Evolutionary conservation across 2,888 invertebrate genomes (phyloP), one percentile per base, ranked within the genome.

Genomic region (Euphydryas editha): DNA sequence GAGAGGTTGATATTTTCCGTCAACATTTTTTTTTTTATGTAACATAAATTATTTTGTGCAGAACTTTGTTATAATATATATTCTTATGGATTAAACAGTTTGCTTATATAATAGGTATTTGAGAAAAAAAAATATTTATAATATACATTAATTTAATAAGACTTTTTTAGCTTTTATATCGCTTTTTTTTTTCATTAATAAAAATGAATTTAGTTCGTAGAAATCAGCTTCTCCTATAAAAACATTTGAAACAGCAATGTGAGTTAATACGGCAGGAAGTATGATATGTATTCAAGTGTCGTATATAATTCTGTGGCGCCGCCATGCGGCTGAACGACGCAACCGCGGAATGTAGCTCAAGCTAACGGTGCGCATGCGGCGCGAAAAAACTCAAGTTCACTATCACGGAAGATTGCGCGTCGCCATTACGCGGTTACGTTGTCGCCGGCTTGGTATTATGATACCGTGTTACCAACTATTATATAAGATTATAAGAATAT

Each of bases 331-430:
- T 71, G 77, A 49, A 44, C 51, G 80, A 78, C 79, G 76, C 81
- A 84, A 88, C 88, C 82, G 85, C 87, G 90, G 91, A 90, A 92
- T 92, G 90, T 92, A 88, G 92, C 89, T 77, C 92, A 88, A 86
- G 78, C 80, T 92, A 92, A 92, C 65, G 65, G 65, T 65, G 80
- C 75, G 81, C 83, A 80, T 75, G 81, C 83, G 82, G 83, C 75
- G 88, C 87, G 86, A 90, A 92, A 92, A 91, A 90, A 90, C 86
- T 86, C 90, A 92, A 92, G 92, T 92, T 92, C 92, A 91, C 90
- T 92, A 91, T 88, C 91, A 87, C 85, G 92, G 89, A 90, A 90
- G 90, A 91, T 90, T 90, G 92, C 91, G 84, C 87, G 79, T 79
- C 81, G 76, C 76, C 85, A 86, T 88, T 86, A 88, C 87, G 87